These are phyloP conservation scores for Cotesia congregata DNA, from an alignment of 2,888 invertebrate species.

Conservation along the genomic window DNA sequence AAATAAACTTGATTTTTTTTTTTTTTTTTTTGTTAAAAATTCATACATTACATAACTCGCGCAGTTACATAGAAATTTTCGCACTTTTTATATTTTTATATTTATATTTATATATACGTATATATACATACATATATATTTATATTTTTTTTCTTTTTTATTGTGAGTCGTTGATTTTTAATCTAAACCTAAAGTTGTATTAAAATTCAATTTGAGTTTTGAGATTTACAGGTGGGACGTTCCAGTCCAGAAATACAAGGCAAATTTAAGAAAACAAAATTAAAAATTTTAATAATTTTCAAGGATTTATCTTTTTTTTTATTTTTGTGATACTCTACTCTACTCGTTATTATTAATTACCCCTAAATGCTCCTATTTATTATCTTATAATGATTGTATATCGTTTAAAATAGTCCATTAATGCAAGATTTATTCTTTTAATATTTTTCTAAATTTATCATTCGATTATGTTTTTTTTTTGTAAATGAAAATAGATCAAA, in stretches of 20 bases:
- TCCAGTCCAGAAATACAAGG: constrained; percentile 32
- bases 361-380: constrained; percentile 19
- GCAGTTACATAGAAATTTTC: constrained; percentile 8
- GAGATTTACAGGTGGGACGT: constrained; percentile 21
- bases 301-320: neutral
- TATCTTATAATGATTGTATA: constrained; percentile 5
- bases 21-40: constrained; percentile 9
- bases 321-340: neutral
- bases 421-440: neutral
- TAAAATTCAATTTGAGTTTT: constrained; percentile 7
- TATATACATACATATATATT: neutral
- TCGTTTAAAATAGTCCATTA: neutral
- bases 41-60: constrained; percentile 3
- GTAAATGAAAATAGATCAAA: neutral
- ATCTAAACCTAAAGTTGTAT: neutral
- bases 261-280: constrained; percentile 22
- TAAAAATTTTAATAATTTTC: constrained; percentile 1
- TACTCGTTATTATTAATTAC: constrained; percentile 9
- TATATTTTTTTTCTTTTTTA: neutral
- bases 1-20: constrained; percentile 33
- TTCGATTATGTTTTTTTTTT: neutral
- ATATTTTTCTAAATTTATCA: neutral
- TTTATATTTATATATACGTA: constrained; percentile 1
- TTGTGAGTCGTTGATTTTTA: constrained; percentile 7
- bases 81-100: neutral